A percentile compares a stretch with the other conserved stretches of the same genome.
Evolutionary conservation across 2,888 invertebrate genomes (phyloP).

Genomic region (Synergus gifuensis): DNA sequence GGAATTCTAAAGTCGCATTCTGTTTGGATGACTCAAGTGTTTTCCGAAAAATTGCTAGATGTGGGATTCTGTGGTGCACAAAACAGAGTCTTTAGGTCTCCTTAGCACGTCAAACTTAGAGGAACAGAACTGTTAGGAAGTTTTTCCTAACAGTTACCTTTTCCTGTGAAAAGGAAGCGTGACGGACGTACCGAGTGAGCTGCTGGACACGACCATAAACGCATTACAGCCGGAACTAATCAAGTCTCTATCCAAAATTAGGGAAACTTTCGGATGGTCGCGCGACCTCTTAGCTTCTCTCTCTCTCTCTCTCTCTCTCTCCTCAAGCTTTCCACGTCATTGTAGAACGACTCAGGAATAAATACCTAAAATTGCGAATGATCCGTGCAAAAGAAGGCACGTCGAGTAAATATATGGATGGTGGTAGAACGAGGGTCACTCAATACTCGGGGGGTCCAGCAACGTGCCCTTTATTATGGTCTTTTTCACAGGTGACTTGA

Average conservation of each 20-base stretch:
- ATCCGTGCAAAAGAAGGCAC: conserved; percentile 37
- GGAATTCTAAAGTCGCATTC: conserved; percentile 1
- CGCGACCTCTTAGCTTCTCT: conserved; percentile 59
- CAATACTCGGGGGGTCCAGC: conserved; percentile 49
- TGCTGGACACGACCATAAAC: conserved; percentile 66
- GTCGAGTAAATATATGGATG: conserved; percentile 62
- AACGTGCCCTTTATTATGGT: conserved; percentile 50
- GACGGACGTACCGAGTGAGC: conserved; percentile 59
- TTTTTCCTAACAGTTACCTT: too few species aligned
- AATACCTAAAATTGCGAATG: conserved; percentile 52
- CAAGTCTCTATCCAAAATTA: conserved; percentile 65
- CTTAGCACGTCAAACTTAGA: conserved; percentile 62
- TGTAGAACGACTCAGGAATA: conserved; percentile 50
- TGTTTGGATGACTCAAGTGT: conserved; percentile 19
- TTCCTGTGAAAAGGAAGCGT: conserved; percentile 61
- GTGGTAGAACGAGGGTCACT: conserved; percentile 38
- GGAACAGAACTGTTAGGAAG: too few species aligned
- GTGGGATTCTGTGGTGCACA: conserved; percentile 53
- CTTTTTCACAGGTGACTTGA: conserved; percentile 57
- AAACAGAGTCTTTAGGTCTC: conserved; percentile 71
- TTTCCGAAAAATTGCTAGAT: conserved; percentile 22
- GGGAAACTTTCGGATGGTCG: conserved; percentile 64
- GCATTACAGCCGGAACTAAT: conserved; percentile 75
- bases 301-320: conserved; percentile 46
- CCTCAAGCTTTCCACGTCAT: conserved; percentile 51